Base-by-base conservation (phyloP, 2,888 invertebrate species). In the Drosophila dives region DNA sequence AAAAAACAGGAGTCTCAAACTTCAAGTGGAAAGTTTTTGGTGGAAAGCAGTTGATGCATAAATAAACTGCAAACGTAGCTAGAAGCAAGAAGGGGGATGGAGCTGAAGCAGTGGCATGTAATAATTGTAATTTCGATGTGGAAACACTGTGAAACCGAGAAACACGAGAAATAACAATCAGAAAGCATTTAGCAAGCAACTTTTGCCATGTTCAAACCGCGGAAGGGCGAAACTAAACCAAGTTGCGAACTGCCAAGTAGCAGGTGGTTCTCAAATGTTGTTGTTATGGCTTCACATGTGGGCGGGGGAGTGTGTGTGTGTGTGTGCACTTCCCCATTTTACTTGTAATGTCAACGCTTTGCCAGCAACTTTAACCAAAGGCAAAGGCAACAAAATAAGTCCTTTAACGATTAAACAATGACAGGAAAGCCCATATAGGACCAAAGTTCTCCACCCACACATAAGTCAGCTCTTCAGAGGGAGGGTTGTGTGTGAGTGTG, bases 161-260 rank as follows among this genome's bases (percentile, higher is more conserved):
- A 84, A 90, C 90, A 92, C 90, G 91, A 88, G 88, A 91, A 89
- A 91, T 82, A 90, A 85, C 89, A 91, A 91, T 90, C 91, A 89
- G 85, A 90, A 90, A 91, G 82, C 89, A 91, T 91, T 91, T 92
- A 92, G 83, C 87, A 89, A 77, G 73, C 79, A 84, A 89, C 85
- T 86, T 83, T 85, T 65, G 64, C 72, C 61, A 62, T 75, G 70
- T 59, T 64, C 75, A 26, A 62, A 60, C 61, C 42, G 63, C 72
- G 36, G 77, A 71, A 42, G 71, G 58, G 67, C 45, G n/a, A 42
- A 53, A 40, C 36, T 36, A 48, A 54, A 17, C 45, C 42, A 36
- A 71, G 53, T 61, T 59, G 68, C 63, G n/a, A 45, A 45, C 45
- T 45, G 45, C 23, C 23, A 23, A 45, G 74, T 82, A 64, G 75